Percentiles rank a stretch among this genome's conserved stretches.
These are phyloP conservation scores for Acanthurus leucopareius DNA, from an alignment of 2,797 vertebrate species.

Conservation along the genomic window DNA sequence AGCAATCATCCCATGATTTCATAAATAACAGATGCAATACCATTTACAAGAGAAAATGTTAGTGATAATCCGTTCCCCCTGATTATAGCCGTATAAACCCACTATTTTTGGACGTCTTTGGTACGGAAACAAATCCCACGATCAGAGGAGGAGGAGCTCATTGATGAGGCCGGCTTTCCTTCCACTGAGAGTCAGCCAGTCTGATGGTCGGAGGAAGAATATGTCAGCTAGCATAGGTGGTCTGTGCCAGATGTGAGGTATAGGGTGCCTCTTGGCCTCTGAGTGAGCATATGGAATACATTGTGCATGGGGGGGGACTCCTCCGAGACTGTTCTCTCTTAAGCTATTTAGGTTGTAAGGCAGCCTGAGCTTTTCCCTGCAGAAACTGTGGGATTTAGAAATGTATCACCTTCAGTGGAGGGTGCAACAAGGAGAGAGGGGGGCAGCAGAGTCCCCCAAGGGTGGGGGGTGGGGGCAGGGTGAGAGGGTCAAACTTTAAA, in stretches of 20 bases:
- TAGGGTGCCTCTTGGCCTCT: conserved; percentile 64
- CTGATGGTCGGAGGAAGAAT: conserved; percentile 59
- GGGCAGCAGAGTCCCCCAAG: conserved; percentile 16
- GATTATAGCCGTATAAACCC: conserved; percentile 24
- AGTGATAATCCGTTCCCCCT: neutral
- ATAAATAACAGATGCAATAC: conserved; percentile 6
- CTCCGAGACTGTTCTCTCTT: conserved; percentile 57
- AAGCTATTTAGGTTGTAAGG: conserved; percentile 61
- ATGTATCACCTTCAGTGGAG: conserved; percentile 61
- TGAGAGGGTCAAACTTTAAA: conserved; percentile 42
- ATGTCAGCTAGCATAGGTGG: conserved; percentile 76
- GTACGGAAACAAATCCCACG: conserved; percentile 2
- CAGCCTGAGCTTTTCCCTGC: conserved; percentile 38
- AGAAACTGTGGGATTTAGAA: conserved; percentile 58
- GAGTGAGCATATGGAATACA: conserved; percentile 80
- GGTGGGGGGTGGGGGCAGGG: conserved; percentile 6
- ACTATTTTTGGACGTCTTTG: conserved; percentile 2
- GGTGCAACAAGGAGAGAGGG: conserved; percentile 30
- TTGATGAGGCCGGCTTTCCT: conserved; percentile 41
- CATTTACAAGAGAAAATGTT: conserved; percentile 6
- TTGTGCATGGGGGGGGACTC: conserved; percentile 63
- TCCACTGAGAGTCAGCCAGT: conserved; percentile 42
- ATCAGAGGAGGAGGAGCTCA: conserved; percentile 21
- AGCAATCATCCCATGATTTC: neutral
- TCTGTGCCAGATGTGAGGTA: conserved; percentile 78